Conservation (phyloP, 1,140 invertebrate genomes). For the Aphelenchoides besseyi region DNA sequence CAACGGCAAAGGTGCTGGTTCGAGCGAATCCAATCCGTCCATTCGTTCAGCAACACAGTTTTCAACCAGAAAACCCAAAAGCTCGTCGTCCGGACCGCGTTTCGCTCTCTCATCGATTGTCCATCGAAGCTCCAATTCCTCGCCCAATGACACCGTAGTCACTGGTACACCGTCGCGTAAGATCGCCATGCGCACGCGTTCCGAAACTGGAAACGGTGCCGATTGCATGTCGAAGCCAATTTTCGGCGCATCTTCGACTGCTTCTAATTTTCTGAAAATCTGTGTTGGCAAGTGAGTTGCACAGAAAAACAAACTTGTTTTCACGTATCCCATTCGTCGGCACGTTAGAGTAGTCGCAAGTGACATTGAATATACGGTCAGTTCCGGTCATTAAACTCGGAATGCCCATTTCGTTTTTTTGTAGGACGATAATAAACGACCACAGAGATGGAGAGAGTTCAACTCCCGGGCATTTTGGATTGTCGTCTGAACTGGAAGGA, state of each 20-base stretch:
- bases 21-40: slow-evolving; percentile 48
- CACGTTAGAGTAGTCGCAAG: slow-evolving; percentile 58
- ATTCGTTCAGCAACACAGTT: slow-evolving; percentile 57
- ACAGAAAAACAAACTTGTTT: too few relatives aligned
- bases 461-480: slow-evolving; percentile 50
- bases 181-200: slow-evolving; percentile 52
- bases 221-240: slow-evolving; percentile 5
- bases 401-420: slow-evolving; percentile 53
- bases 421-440: slow-evolving; percentile 54
- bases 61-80: slow-evolving; percentile 54
- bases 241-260: not conserved
- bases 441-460: slow-evolving; percentile 51
- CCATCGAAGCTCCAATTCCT: slow-evolving; percentile 58
- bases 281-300: too few relatives aligned
- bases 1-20: slow-evolving; percentile 54
- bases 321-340: too few relatives aligned
- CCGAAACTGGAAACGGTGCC: slow-evolving; percentile 19
- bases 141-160: slow-evolving; percentile 53
- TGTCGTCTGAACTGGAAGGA: slow-evolving; percentile 42
- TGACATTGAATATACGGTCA: slow-evolving; percentile 58
- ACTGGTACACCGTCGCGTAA: slow-evolving; percentile 50
- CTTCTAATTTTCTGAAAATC: slow-evolving; percentile 23
- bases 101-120: slow-evolving; percentile 38
- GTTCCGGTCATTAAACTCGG: slow-evolving; percentile 48
- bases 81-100: slow-evolving; percentile 18